phyloP scores from a whole-genome alignment of 2,888 invertebrate species.

The Ypsolopha sequella region DNA sequence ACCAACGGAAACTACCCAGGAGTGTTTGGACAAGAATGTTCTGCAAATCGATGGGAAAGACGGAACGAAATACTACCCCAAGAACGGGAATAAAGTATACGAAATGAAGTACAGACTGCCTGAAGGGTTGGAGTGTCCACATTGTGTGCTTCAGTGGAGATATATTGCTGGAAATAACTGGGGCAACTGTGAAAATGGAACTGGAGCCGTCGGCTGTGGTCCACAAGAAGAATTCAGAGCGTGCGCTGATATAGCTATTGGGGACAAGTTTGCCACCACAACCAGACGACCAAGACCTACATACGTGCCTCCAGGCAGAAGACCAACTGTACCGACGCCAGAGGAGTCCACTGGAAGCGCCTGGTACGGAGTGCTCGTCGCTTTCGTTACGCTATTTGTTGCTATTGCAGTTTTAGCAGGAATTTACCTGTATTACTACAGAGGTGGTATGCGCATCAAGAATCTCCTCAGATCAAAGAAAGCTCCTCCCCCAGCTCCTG shows the following conservation, averaged over 20 bases:
- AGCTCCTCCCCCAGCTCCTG: constrained; percentile 39
- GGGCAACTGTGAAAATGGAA: constrained; percentile 81
- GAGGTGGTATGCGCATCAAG: constrained; percentile 77
- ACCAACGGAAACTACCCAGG: constrained; percentile 76
- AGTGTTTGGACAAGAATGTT: constrained; percentile 81
- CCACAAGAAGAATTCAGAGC: constrained; percentile 91
- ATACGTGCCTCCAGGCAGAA: constrained; percentile 51
- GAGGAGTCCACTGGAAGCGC: constrained; percentile 50
- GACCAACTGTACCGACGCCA: constrained; percentile 50
- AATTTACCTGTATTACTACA: constrained; percentile 82
- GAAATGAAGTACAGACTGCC: constrained; percentile 78
- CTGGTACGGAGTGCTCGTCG: constrained; percentile 71
- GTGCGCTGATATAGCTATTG: constrained; percentile 85
- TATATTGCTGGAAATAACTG: constrained; percentile 90
- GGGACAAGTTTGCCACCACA: constrained; percentile 59
- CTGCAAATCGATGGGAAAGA: constrained; percentile 67
- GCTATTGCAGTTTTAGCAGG: constrained; percentile 75
- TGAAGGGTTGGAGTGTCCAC: constrained; percentile 77
- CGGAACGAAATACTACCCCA: constrained; percentile 77
- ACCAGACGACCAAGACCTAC: constrained; percentile 56
- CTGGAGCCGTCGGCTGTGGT: constrained; percentile 87
- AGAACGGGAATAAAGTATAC: constrained; percentile 83
- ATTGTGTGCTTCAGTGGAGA: constrained; percentile 91
- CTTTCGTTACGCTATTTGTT: constrained; percentile 75
- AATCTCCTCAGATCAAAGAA: constrained; percentile 65